These are phyloP conservation scores for Delphinus delphis DNA, from an alignment of 2,113 vertebrate genomes.

Conservation along the genomic window DNA sequence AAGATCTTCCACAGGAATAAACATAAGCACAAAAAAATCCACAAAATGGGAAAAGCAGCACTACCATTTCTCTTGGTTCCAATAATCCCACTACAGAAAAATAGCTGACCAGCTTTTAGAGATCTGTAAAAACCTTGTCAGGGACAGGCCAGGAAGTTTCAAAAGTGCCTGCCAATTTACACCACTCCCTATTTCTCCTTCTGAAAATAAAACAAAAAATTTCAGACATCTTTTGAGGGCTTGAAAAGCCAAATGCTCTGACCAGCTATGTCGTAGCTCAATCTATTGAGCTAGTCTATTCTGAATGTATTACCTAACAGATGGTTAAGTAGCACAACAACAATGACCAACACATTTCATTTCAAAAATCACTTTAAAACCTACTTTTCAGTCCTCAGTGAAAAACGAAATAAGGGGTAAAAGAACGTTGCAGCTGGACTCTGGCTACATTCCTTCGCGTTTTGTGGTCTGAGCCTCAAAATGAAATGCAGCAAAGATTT, in stretches of 20 bases:
- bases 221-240: neutral
- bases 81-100: slow-evolving; percentile 58
- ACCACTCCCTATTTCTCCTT: slow-evolving; percentile 8
- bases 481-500: slow-evolving; percentile 43
- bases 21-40: neutral
- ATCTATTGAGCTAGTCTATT: neutral
- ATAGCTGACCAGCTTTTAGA: slow-evolving; percentile 17
- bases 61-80: neutral
- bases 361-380: slow-evolving; percentile 43
- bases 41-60: slow-evolving; percentile 42
- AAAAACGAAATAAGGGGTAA: neutral
- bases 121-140: neutral
- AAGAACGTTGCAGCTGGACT: neutral
- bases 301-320: neutral
- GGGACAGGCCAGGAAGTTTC: slow-evolving; percentile 22
- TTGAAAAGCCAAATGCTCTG: neutral
- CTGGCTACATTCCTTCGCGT: slow-evolving; percentile 5
- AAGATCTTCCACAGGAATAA: neutral
- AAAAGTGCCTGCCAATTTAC: slow-evolving; percentile 16
- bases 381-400: slow-evolving; percentile 25
- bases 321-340: neutral
- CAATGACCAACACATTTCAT: slow-evolving; percentile 31
- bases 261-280: neutral
- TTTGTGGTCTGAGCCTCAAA: slow-evolving; percentile 51
- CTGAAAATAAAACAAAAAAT: slow-evolving; percentile 25